Evolutionary conservation across 2,113 vertebrate genomes (phyloP).

Genomic region (Nesoenas mayeri): DNA sequence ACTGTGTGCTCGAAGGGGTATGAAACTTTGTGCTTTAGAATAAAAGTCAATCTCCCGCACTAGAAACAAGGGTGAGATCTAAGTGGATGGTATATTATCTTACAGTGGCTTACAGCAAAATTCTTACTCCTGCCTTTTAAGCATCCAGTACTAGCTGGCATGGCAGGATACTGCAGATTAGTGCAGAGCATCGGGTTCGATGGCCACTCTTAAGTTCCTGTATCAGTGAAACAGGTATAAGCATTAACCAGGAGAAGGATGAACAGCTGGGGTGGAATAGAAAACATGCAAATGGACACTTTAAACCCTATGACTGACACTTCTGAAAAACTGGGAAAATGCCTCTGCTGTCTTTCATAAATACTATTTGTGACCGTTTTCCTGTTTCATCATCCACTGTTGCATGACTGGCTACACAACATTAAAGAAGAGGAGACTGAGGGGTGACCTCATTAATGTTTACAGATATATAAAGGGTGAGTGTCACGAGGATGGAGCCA

Average conservation of each 20-base stretch:
- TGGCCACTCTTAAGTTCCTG: not conserved
- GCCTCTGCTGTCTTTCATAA: not conserved
- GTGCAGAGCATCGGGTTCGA: not conserved
- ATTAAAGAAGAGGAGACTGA: not conserved
- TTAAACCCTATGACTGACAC: not conserved
- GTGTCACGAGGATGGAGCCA: too few species aligned
- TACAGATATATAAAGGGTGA: too few species aligned
- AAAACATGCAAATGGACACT: not conserved
- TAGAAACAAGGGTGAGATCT: not conserved
- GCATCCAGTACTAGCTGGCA: not conserved
- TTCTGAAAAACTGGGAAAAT: not conserved
- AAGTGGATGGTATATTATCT: not conserved
- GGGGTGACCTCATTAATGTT: too few species aligned
- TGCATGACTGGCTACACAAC: not conserved
- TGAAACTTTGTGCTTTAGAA: not conserved
- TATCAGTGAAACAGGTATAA: not conserved
- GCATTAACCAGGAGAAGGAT: not conserved
- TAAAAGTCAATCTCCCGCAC: not conserved
- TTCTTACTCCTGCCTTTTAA: not conserved
- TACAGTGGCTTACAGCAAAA: not conserved
- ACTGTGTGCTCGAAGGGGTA: not conserved
- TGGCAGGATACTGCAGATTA: not conserved
- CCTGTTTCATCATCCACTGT: not conserved
- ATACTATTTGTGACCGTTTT: not conserved
- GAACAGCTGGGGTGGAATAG: not conserved